Base-by-base conservation (phyloP, 2,888 invertebrate genomes). In the Tachina lurida region DNA sequence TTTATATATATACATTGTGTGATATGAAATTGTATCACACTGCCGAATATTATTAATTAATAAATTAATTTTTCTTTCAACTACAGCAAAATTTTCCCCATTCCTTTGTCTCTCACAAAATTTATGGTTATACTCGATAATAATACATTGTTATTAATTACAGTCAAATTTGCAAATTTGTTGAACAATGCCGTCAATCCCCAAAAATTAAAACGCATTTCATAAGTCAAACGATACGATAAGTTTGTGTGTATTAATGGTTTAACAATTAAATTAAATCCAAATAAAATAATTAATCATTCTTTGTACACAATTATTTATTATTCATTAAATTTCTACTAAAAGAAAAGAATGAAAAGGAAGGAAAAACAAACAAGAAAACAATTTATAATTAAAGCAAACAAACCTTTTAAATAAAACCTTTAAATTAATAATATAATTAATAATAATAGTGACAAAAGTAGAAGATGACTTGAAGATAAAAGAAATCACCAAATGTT, bases 201-300 rank as follows among this genome's bases (percentile, higher is more conserved):
- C 10, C 12, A 19, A 60, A 68, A 45, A 12, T 45, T 31, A 49
- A 49, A 13, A 12, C 19, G 19, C 4, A 43, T 56, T 19, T 62
- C 58, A 31, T 19, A 47, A 10, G 17, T 15, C 13, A 49, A 39
- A 15, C 39, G 31, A 58, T 39, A 13, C 15, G 17, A 17, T 17
- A 8, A n/a, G 39, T 52, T 10, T 74, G 41, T 41, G 17, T 60
- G 31, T 31, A 31, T 54, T 17, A n/a, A 47, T 45, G 62, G 13
- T 54, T 54, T 12, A 63, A 62, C 45, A 76, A 63, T 83, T 54
- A 67, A 79, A 84, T 47, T 19, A 74, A 74, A 74, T 9, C 31
- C 19, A 70, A 70, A 63, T 54, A 63, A 19, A 70, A 54, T 58
- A 58, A 75, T 84, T 84, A 79, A 70, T 79, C 68, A 84, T 80